Base-by-base conservation (phyloP, 2,888 invertebrate genomes). In the Phrixothrix hirtus region DNA sequence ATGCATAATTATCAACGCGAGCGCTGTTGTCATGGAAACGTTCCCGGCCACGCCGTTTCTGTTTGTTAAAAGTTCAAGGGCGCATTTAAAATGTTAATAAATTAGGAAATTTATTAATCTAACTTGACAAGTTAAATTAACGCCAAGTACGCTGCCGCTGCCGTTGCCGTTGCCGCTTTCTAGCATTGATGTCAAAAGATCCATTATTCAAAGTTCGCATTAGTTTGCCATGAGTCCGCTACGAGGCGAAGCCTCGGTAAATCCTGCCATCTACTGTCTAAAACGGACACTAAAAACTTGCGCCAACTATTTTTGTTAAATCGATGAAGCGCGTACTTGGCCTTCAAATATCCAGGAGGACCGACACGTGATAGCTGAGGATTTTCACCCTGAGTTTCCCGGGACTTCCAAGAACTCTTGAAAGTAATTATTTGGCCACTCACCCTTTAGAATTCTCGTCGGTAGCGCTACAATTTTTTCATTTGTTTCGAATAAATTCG, bases 301-400 rank as follows among this genome's bases (percentile, higher is more conserved):
- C 61, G 61, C 56, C 34, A 17, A 29, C 14, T 16, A 44, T 15
- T 43, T 52, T 17, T 26, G 35, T 47, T 56, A 45, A 69, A 73
- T 74, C 73, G 69, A 73, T 74, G 64, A 58, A 72, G 71, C 70
- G 60, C 65, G 72, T 70, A 69, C 74, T 75, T 75, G 75, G 74
- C 75, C 75, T 75, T 74, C 71, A 73, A 73, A 68, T 55, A 58
- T 50, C 46, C 60, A 55, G 57, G 59, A 55, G 51, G 50, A 50
- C 43, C 31, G 35, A 39, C 61, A 65, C 66, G 69, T 67, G 68
- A 64, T 60, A 62, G 59, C 68, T 66, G 59, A 65, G 71, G 68
- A 54, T 69, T 67, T 70, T 69, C 65, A 70, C 70, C 70, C 69
- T 65, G 61, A 58, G 60, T 69, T 68, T 63, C 69, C 70, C 65